Percentiles rank a stretch among this genome's conserved stretches.
These are phyloP conservation scores for Lindbergichthys nudifrons DNA, from an alignment of 2,797 vertebrate genomes.

Conservation along the genomic window DNA sequence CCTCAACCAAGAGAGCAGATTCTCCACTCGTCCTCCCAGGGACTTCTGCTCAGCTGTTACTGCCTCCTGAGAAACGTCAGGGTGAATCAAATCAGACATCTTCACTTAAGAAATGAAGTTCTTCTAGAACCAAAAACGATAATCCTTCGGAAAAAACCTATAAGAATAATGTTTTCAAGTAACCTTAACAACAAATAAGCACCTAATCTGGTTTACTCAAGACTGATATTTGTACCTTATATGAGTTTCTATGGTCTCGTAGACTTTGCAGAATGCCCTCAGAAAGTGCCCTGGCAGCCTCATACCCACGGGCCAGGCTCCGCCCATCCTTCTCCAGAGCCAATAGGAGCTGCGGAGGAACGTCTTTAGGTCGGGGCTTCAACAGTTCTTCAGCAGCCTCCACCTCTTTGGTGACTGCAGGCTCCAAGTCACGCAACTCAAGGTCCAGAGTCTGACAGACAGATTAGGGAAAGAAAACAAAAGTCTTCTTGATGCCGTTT, in stretches of 20 bases:
- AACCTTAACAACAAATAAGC: not conserved
- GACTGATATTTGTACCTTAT: constrained; percentile 83
- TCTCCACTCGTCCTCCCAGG: constrained; percentile 76
- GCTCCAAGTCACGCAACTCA: constrained; percentile 89
- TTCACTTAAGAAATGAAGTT: not conserved
- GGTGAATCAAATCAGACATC: not conserved
- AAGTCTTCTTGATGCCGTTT: constrained; percentile 19
- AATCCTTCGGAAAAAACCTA: not conserved
- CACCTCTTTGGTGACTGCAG: constrained; percentile 85
- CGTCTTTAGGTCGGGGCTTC: constrained; percentile 83
- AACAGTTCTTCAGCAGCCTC: constrained; percentile 85
- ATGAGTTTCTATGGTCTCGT: constrained; percentile 76
- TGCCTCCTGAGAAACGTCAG: constrained; percentile 72
- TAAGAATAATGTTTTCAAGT: not conserved
- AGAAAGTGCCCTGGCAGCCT: constrained; percentile 83
- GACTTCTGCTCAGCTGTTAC: constrained; percentile 81
- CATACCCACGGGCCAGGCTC: constrained; percentile 90
- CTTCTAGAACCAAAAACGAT: not conserved
- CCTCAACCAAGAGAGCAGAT: constrained; percentile 78
- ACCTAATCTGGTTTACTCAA: not conserved
- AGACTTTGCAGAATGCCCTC: constrained; percentile 84
- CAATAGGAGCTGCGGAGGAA: constrained; percentile 91
- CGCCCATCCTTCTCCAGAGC: constrained; percentile 94
- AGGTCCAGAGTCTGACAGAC: constrained; percentile 83
- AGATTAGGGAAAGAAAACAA: constrained; percentile 50